Evolutionary conservation across 2,113 vertebrate species (phyloP).

Genomic region (Archilochus colubris): DNA sequence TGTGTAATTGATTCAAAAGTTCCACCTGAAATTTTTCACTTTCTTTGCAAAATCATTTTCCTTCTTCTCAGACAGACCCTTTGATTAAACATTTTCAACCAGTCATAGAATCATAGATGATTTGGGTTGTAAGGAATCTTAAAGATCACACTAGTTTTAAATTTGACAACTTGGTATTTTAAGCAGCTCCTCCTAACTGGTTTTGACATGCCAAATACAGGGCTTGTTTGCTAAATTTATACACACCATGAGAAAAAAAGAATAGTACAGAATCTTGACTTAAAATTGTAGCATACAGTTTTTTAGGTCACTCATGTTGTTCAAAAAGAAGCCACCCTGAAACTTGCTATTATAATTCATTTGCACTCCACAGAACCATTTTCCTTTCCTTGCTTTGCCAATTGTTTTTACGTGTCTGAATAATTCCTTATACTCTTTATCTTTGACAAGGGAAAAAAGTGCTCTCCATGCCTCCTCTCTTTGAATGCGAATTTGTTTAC

Average conservation of each 20-base stretch:
- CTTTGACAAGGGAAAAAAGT: neutral
- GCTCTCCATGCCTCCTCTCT: neutral
- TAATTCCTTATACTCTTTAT: neutral
- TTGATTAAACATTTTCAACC: neutral
- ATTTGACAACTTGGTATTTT: fast-evolving
- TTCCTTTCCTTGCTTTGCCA: neutral
- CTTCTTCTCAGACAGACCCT: neutral
- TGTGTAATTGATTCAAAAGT: neutral
- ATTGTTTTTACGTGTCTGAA: neutral
- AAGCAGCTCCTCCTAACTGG: neutral
- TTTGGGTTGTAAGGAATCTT: too few relatives aligned
- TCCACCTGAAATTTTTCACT: neutral
- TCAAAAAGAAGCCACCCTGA: too few relatives aligned
- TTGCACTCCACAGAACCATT: neutral
- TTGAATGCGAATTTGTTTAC: neutral
- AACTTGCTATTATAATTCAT: neutral
- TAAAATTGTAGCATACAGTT: neutral
- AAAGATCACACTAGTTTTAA: neutral
- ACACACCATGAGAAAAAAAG: neutral
- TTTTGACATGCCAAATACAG: neutral
- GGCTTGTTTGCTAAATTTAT: neutral
- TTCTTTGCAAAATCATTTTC: neutral
- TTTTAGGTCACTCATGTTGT: neutral
- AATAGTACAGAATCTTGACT: neutral
- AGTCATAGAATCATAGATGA: neutral